A percentile compares a stretch with the other conserved stretches of the same genome.
Conservation (phyloP, 2,113 vertebrate species). For the Pagrus major region DNA sequence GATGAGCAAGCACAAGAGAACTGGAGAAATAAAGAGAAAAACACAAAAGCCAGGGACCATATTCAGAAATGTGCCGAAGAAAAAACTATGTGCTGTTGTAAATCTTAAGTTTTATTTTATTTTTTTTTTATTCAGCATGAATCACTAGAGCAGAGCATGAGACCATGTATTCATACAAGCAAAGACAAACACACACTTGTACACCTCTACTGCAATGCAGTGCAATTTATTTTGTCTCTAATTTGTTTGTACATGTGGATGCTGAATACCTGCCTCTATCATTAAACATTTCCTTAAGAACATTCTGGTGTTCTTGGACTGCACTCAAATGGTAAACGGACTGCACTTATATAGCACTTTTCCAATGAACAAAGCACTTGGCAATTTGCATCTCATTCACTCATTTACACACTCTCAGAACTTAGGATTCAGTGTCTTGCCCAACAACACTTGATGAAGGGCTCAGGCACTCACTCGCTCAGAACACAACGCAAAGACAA, state of each 20-base stretch:
- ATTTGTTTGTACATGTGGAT: neutral
- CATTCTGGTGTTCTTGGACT: neutral
- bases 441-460: neutral
- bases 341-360: neutral
- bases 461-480: no score
- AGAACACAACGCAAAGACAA: no score
- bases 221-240: neutral
- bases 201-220: neutral
- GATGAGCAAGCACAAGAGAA: slow-evolving; percentile 49
- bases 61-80: slow-evolving; percentile 9
- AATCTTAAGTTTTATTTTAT: slow-evolving; percentile 12
- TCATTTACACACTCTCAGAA: neutral
- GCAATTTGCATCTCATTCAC: neutral
- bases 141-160: neutral
- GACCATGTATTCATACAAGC: neutral
- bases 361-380: neutral
- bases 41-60: slow-evolving; percentile 3
- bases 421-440: neutral
- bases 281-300: neutral
- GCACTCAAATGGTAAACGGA: neutral
- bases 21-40: slow-evolving; percentile 19
- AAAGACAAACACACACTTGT: neutral
- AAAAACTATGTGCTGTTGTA: neutral
- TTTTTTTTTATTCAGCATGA: neutral
- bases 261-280: neutral